These are phyloP conservation scores for Pseudomugil gertrudae DNA, from an alignment of 2,797 vertebrate genomes.

Conservation along the genomic window DNA sequence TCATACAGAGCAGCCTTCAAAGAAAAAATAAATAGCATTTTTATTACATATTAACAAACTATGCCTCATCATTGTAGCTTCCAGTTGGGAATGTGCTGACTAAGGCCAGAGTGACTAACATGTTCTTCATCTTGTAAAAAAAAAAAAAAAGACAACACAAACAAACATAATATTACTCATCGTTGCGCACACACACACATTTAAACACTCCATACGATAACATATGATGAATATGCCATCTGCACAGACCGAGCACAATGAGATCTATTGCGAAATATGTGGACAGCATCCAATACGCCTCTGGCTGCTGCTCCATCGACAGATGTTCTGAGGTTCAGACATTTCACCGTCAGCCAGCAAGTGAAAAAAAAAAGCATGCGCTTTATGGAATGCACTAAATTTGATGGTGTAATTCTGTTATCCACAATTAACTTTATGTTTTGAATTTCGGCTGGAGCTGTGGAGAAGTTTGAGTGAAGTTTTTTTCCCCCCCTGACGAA, in stretches of 20 bases:
- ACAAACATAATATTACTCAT: constrained; percentile 24
- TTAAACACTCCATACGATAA: constrained; percentile 7
- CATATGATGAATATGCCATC: constrained; percentile 24
- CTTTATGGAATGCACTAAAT: constrained; percentile 1
- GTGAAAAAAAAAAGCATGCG: constrained; percentile 5
- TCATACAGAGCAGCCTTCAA: background rate
- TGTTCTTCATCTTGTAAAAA: constrained; percentile 23
- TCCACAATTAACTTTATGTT: background rate
- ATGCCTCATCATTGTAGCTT: constrained; percentile 16
- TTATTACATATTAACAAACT: constrained; percentile 18
- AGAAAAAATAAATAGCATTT: constrained; percentile 3
- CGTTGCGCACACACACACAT: background rate
- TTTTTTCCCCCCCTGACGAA: constrained; percentile 28
- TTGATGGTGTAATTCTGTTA: constrained; percentile 6
- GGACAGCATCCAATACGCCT: constrained; percentile 37
- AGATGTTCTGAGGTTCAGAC: constrained; percentile 38
- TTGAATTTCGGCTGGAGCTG: constrained; percentile 1
- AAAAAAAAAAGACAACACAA: constrained; percentile 30
- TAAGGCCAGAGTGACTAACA: constrained; percentile 29
- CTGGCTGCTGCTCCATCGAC: constrained; percentile 14
- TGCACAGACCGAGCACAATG: constrained; percentile 24
- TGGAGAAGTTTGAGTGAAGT: constrained; percentile 38
- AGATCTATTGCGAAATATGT: constrained; percentile 56
- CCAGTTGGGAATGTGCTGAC: constrained; percentile 39
- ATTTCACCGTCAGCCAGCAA: constrained; percentile 29